Evolutionary conservation across 1,140 invertebrate genomes (phyloP), one percentile per base, ranked within the genome.

Genomic region (Ladona fulva): DNA sequence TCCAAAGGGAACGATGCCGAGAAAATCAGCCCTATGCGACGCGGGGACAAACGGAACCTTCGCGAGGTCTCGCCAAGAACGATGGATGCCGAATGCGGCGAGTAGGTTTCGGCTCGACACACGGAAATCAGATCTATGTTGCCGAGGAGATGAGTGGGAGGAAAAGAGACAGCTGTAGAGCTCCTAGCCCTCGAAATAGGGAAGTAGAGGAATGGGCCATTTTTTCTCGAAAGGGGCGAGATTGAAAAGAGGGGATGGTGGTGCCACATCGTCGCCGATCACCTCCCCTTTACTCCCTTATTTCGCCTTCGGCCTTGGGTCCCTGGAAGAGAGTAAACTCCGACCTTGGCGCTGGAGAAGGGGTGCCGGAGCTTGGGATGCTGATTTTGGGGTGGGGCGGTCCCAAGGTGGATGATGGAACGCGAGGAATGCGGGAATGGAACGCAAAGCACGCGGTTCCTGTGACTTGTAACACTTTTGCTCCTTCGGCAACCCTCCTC

Each of bases 371-470:
- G 52, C n/a, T 16, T 12, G 52, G 52, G 52, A 66, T 19, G 52
- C 52, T 16, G 52, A 16, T 19, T 22, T 16, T 66, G 52, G 52
- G 52, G 52, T 66, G 52, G 52, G 52, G 16, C 52, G 52, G 52
- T 66, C 52, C 52, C 52, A 66, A 66, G 52, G 52, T 66, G 52
- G 52, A 66, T 66, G 52, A 66, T 66, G 52, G 52, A 66, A 66
- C 52, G 52, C 52, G 3, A 66, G 52, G 52, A 66, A 66, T 66
- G 52, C 52, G 12, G 52, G 52, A 19, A 66, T 66, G 52, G 52
- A 66, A 66, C n/a, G 52, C 52, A 5, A 66, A 12, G 52, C 52
- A 66, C 52, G 52, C 52, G 52, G 52, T 22, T 22, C 52, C 52
- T 22, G 52, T 66, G 52, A 22, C 52, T 66, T 66, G 52, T 66